Base-by-base conservation (phyloP, 2,888 invertebrate species). In the Polydrusus tereticollis region DNA sequence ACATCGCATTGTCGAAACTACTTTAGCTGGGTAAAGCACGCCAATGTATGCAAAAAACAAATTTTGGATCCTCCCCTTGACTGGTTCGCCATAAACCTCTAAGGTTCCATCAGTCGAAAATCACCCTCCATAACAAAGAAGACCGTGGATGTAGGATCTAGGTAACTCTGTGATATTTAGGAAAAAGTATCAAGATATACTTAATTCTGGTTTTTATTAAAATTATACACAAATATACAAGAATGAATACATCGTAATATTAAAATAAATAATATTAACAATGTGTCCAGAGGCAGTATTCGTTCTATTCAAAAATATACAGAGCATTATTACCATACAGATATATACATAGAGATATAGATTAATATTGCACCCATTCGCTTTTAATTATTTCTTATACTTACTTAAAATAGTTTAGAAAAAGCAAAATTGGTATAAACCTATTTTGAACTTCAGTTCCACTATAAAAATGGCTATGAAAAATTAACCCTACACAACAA, bases 261-360 rank as follows among this genome's bases (percentile, higher is more conserved):
- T 29, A 21, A 50, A 52, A 23, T 12, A 50, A 50, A 23, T n/a
- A 33, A 16, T 2, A 26, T 7, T 29, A 10, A 55, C 12, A 50
- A 50, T 55, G 29, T 29, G 52, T 55, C 23, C 52, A 55, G 10
- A 21, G 26, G 52, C 52, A 55, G 52, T 55, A 33, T 18, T 29
- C 16, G 52, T 29, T 55, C 10, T 29, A 29, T 55, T 55, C 52
- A 14, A 55, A 55, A n/a, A 55, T 55, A 33, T 55, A 55, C 52
- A 55, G 6, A 33, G 7, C 41, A 41, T 41, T 55, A 55, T 16
- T 18, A 23, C 3, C 6, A 12, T 23, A 21, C 23, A 23, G 8
- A 18, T 55, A 29, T 29, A 47, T 23, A 55, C 52, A 16, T 41
- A 41, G 6, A 12, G 6, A 26, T n/a, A 50, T 14, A 50, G 7